A percentile compares a stretch with the other conserved stretches of the same genome.
Evolutionary conservation across 2,888 invertebrate genomes (phyloP).

Genomic region (Latrodectus hesperus): DNA sequence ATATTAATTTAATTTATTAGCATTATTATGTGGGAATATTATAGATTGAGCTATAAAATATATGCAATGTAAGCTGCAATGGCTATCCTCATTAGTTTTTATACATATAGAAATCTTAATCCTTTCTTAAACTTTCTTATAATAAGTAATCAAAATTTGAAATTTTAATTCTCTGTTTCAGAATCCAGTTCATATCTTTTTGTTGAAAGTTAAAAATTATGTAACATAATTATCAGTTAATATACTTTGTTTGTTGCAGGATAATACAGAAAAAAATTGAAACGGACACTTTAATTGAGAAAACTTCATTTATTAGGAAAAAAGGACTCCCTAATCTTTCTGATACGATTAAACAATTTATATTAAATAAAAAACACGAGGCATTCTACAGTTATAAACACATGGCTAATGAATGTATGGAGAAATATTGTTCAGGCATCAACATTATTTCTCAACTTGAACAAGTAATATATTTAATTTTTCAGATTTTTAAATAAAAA

Average conservation of each 20-base stretch:
- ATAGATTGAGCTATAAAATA: too few species aligned
- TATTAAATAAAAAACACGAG: constrained; percentile 25
- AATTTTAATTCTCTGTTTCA: too few species aligned
- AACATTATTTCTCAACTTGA: constrained; percentile 32
- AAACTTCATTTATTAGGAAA: not conserved
- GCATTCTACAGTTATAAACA: constrained; percentile 31
- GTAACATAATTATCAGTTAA: not conserved
- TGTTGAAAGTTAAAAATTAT: too few species aligned
- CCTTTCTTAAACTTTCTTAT: too few species aligned
- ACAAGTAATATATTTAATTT: constrained; percentile 20
- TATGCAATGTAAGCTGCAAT: too few species aligned
- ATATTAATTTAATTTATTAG: too few species aligned
- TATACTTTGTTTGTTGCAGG: constrained; percentile 13
- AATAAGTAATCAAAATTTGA: too few species aligned
- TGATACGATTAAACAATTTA: constrained; percentile 33
- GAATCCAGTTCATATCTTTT: too few species aligned
- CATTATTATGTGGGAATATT: too few species aligned
- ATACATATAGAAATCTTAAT: too few species aligned
- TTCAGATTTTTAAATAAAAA: too few species aligned
- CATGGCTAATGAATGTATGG: constrained; percentile 49
- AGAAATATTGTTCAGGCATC: constrained; percentile 33
- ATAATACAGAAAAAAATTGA: constrained; percentile 42
- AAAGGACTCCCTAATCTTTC: constrained; percentile 27
- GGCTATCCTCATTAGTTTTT: too few species aligned
- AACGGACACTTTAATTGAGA: not conserved